Base-by-base conservation (phyloP, 1,140 invertebrate species). In the Caligus rogercresseyi region DNA sequence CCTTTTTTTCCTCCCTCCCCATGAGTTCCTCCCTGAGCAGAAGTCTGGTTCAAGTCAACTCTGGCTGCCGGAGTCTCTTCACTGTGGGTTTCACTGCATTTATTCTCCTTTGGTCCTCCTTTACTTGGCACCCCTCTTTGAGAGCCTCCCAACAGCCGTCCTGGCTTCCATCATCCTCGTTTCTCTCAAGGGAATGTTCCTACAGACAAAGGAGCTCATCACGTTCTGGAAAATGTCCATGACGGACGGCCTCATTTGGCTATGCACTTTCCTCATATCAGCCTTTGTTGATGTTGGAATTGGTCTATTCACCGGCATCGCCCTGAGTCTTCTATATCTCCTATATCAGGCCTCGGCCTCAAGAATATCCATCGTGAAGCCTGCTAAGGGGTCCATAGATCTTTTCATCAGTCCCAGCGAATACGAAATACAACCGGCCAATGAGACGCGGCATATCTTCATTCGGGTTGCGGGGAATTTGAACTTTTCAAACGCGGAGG, bases 81-180 rank as follows among this genome's bases (percentile, higher is more conserved):
- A 85, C 85, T 25, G 69, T 89, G 2, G 74, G 83, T 26, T 81
- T 81, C 1, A 81, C 80, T 67, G 61, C 66, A 0, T 69, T 90
- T 18, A 74, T 92, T 18, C 52, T 63, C 3, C 71, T 89, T 24
- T 76, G 81, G 65, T 91, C 13, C 70, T 92, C 52, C 73, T 92
- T 18, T 89, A 82, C 80, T 79, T 90, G 55, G 88, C 86, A 1
- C 87, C 88, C 2, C 81, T 88, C n/a, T 89, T 92, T 70, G 80
- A 87, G 70, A 76, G 78, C 61, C 72, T 92, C 26, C 89, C 88
- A 20, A 80, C 80, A 68, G 52, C 81, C 72, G 81, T 93, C 58
- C 72, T 95, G 63, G 86, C 89, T 13, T 81, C 85, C 64, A 89
- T 96, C 59, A 93, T 95, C 67, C 79, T 94, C 2, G 86, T 95